A percentile compares a stretch with the other conserved stretches of the same genome.
These are phyloP conservation scores for Agrilus biguttatus DNA, from an alignment of 2,888 invertebrate species.

Conservation along the genomic window DNA sequence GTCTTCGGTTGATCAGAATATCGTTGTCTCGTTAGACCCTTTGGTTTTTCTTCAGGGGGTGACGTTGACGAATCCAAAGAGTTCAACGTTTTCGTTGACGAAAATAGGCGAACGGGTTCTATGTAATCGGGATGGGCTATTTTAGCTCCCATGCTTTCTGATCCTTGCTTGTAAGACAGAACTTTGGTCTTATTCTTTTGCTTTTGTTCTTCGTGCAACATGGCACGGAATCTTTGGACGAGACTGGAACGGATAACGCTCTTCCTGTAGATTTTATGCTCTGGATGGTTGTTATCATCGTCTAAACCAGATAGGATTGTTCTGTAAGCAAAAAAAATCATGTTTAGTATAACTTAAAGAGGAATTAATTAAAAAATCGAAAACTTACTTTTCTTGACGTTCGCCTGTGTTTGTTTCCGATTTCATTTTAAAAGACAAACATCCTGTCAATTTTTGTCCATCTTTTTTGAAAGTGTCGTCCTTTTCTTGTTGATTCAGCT, in stretches of 20 bases:
- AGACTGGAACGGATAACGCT: conserved; percentile 44
- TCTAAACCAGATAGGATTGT: too few species aligned
- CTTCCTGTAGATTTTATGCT: conserved; percentile 65
- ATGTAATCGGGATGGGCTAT: conserved; percentile 81
- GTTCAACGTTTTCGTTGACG: conserved; percentile 14
- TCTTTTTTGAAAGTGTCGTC: conserved; percentile 32
- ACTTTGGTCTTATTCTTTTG: conserved; percentile 28
- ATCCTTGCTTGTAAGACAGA: conserved; percentile 60
- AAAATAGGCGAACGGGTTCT: conserved; percentile 56
- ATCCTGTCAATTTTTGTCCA: conserved; percentile 8
- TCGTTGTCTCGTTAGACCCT: conserved; percentile 11
- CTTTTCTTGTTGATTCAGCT: conserved; percentile 42
- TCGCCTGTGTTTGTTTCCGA: conserved; percentile 16
- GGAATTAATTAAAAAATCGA: not conserved
- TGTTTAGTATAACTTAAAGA: not conserved
- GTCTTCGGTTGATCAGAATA: conserved; percentile 7
- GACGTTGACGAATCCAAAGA: conserved; percentile 8
- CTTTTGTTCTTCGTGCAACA: conserved; percentile 26
- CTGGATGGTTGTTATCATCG: conserved; percentile 46
- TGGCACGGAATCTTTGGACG: conserved; percentile 38
- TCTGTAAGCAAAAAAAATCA: not conserved
- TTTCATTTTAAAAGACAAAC: conserved; percentile 3
- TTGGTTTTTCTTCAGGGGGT: conserved; percentile 14
- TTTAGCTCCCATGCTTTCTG: conserved; percentile 70
- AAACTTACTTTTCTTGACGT: conserved; percentile 23